Evolutionary conservation across 2,888 invertebrate species (phyloP).

Genomic region (Argyresthia albistria): DNA sequence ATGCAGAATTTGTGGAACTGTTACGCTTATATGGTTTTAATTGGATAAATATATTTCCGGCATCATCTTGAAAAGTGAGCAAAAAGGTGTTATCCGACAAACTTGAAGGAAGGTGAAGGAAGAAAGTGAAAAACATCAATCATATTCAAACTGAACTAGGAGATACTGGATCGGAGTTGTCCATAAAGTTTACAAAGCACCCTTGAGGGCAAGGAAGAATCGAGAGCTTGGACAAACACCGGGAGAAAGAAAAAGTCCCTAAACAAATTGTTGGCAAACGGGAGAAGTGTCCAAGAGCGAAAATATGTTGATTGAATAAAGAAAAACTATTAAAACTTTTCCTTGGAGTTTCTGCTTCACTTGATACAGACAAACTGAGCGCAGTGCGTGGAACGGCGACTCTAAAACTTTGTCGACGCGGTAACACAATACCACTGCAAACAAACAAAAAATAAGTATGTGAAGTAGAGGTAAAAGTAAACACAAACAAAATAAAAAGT

Average conservation of each 20-base stretch:
- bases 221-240: constrained; percentile 7
- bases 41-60: constrained; percentile 1
- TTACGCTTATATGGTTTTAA: constrained; percentile 3
- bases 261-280: constrained; percentile 68
- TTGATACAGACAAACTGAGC: constrained; percentile 40
- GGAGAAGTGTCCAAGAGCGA: constrained; percentile 62
- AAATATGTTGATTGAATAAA: constrained; percentile 72
- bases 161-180: background rate
- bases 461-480: too few relatives aligned
- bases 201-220: constrained; percentile 38
- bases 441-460: background rate
- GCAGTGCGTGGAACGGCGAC: constrained; percentile 32
- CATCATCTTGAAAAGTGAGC: background rate
- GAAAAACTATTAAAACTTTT: constrained; percentile 69
- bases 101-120: background rate
- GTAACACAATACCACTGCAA: background rate
- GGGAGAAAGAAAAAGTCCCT: constrained; percentile 36
- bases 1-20: constrained; percentile 44
- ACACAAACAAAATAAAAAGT: too few relatives aligned
- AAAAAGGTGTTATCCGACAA: background rate
- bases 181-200: constrained; percentile 44
- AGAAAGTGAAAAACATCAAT: background rate
- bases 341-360: constrained; percentile 47
- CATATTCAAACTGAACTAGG: background rate
- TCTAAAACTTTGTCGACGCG: constrained; percentile 15